phyloP scores from a whole-genome alignment of 2,888 invertebrate genomes.

The Patella ulyssiponensis region DNA sequence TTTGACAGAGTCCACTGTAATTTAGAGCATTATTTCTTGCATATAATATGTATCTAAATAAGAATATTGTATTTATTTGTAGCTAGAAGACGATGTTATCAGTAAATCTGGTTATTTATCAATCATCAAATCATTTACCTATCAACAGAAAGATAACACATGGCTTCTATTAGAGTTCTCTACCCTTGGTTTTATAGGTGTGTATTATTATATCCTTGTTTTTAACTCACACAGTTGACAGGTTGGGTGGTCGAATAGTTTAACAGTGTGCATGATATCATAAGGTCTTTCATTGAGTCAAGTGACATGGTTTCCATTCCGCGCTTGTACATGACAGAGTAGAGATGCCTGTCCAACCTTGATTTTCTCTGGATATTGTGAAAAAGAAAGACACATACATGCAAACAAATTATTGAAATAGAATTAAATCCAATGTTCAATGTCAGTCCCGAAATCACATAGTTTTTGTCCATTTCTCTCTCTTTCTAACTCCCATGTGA shows the following conservation, averaged over 20 bases:
- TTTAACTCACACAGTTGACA: not conserved
- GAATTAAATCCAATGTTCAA: no score
- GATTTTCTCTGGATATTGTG: no score
- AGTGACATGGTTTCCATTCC: no score
- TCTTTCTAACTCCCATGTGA: no score
- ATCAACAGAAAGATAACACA: slow-evolving; percentile 82
- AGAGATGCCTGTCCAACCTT: no score
- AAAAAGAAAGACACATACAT: no score
- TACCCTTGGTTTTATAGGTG: slow-evolving; percentile 92
- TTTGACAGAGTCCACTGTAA: no score
- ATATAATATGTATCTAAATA: not conserved
- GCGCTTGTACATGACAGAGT: no score
- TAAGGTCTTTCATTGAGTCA: no score
- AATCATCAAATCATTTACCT: slow-evolving; percentile 87
- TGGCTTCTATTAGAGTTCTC: slow-evolving; percentile 97
- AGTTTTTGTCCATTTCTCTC: no score
- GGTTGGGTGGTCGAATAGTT: not conserved
- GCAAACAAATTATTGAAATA: no score
- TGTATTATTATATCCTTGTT: slow-evolving; percentile 44
- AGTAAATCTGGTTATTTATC: slow-evolving; percentile 86
- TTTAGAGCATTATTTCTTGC: not conserved
- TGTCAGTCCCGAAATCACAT: no score
- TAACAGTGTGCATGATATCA: not conserved
- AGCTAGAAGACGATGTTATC: slow-evolving; percentile 94
- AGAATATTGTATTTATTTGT: slow-evolving; percentile 62